Evolutionary conservation across 1,140 invertebrate species (phyloP), one percentile per base, ranked within the genome.

Genomic region (Neoseiulus cucumeris): DNA sequence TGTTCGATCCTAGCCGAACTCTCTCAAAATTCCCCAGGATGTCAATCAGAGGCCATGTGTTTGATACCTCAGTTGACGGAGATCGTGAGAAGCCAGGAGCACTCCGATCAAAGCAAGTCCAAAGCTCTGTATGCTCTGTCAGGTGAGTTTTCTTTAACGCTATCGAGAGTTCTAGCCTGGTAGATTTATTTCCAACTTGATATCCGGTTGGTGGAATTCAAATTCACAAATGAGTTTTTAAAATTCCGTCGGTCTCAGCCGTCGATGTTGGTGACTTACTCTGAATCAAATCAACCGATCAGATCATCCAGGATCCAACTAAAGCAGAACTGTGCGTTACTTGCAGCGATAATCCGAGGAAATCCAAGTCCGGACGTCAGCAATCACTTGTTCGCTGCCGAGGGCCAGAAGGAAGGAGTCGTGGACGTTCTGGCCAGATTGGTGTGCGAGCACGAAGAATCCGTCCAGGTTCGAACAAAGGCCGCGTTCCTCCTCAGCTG

Each of bases 111-210:
- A 39, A 20, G 14, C n/a, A 59, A 59, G 22, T 17, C 51, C 22
- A 59, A 59, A 59, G 51, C 51, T 59, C 14, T 59, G 4, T 59
- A 59, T 20, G 51, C 51, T 25, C 33, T 59, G 22, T 59, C 51
- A 1, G 51, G 51, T 59, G 22, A 25, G 51, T 47, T 6, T 7
- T 6, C n/a, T n/a, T n/a, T 39, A 39, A 39, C 33, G 9, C 33
- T 9, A 39, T 6, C 33, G 4, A 39, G 9, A 4, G 4, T 39
- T 4, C 33, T 9, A 4, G 4, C 33, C 9, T 39, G n/a, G n/a
- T n/a, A n/a, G n/a, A n/a, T n/a, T n/a, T n/a, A n/a, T n/a, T n/a
- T n/a, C n/a, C n/a, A n/a, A n/a, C n/a, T n/a, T n/a, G n/a, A n/a
- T n/a, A n/a, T n/a, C n/a, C n/a, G n/a, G n/a, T n/a, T n/a, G n/a